Evolutionary conservation across 2,113 vertebrate species (phyloP).

Genomic region (Cheilinus undulatus): DNA sequence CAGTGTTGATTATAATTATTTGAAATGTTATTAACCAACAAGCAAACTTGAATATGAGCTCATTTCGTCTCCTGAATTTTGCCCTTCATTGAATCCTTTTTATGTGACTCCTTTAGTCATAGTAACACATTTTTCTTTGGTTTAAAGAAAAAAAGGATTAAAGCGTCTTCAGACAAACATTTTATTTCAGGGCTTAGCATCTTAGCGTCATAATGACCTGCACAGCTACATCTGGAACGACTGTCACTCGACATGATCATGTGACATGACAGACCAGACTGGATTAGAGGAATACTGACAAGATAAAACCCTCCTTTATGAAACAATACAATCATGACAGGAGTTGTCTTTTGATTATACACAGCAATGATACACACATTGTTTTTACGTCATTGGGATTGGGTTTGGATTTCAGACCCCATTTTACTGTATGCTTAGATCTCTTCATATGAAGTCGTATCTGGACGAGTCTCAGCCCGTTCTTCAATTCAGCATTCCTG

Average conservation of each 20-base stretch:
- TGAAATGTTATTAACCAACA: too few species aligned
- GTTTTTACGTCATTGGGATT: neutral
- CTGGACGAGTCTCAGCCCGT: too few species aligned
- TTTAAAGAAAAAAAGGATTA: conserved; percentile 39
- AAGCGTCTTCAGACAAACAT: neutral
- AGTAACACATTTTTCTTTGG: neutral
- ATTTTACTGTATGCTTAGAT: neutral
- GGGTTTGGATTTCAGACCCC: neutral
- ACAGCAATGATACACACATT: neutral
- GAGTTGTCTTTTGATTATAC: neutral
- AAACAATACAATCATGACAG: neutral
- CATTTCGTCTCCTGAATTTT: too few species aligned
- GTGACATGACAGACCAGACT: conserved; percentile 27
- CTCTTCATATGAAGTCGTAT: too few species aligned
- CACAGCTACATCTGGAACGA: conserved; percentile 25
- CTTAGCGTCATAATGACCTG: conserved; percentile 2
- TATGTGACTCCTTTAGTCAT: too few species aligned
- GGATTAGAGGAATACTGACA: conserved; percentile 33
- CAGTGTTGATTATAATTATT: too few species aligned
- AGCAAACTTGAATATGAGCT: too few species aligned
- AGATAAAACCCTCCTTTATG: conserved; percentile 28
- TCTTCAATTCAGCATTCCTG: too few species aligned
- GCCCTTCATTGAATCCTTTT: too few species aligned
- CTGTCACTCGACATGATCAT: conserved; percentile 25
- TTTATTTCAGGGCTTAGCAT: conserved; percentile 26